Evolutionary conservation across 2,113 vertebrate species (phyloP).

Genomic region (Dissostichus mawsoni): DNA sequence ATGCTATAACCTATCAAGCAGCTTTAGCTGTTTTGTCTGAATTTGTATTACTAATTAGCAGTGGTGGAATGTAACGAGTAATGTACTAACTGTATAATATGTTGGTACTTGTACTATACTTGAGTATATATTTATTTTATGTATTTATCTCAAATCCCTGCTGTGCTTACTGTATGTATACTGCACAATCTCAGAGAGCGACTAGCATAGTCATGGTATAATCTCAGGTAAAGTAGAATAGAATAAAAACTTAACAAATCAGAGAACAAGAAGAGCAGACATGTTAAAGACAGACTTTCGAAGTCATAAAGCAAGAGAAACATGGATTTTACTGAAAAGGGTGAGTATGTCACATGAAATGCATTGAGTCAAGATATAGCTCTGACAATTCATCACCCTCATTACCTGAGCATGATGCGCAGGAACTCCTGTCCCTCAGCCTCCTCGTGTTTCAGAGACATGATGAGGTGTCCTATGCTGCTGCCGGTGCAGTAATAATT

Average conservation of each 20-base stretch:
- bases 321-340: neutral
- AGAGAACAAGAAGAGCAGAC: neutral
- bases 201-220: neutral
- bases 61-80: neutral
- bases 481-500: constrained; percentile 95
- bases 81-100: too few species aligned
- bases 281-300: neutral
- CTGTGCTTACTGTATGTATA: too few species aligned
- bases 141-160: too few species aligned
- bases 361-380: neutral
- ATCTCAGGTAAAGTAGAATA: neutral
- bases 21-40: neutral
- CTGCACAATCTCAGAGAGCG: neutral
- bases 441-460: constrained; percentile 96
- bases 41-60: neutral
- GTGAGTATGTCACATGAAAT: neutral
- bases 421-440: constrained; percentile 93
- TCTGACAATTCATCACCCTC: neutral
- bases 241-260: neutral
- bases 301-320: neutral
- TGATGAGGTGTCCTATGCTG: constrained; percentile 92
- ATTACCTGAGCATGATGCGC: constrained; percentile 93
- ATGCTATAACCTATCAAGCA: neutral
- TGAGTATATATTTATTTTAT: too few species aligned
- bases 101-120: too few species aligned